Base-by-base conservation (phyloP, 2,888 invertebrate genomes). In the Drosophila nigritarsus region DNA sequence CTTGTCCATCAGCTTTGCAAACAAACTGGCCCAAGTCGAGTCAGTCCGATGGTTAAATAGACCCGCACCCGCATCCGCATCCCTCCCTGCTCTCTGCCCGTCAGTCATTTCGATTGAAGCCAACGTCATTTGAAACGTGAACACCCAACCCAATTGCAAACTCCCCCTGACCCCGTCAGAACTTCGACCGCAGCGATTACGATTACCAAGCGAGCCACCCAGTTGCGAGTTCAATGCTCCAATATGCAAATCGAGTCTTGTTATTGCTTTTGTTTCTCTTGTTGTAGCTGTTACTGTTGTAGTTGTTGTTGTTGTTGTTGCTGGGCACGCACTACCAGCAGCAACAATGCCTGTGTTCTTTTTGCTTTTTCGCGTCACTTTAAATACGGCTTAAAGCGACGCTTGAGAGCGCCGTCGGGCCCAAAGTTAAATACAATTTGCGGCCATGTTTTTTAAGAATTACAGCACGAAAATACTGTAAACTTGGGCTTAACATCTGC, bases 121-220 rank as follows among this genome's bases (percentile, higher is more conserved):
- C 71, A 75, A 65, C 77, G 85, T 82, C 88, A 89, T 85, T 78
- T 74, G 89, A 89, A 87, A 87, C 85, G 89, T 89, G 89, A 58
- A 54, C 67, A 64, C 85, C 72, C 65, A 80, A 36, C 78, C 77
- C 72, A 53, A 51, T 48, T 49, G 5, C 45, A n/a, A 24, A 29
- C 58, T 11, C 27, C 34, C 34, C 24, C 24, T 36, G 40, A 45
- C 56, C 51, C 29, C 38, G 15, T 30, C 55, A 29, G 50, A 62
- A 62, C 56, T 59, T 49, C 51, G 68, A 65, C 78, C 77, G 54
- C 78, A 73, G 62, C 78, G 77, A 78, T 80, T 76, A 80, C 78
- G 65, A 75, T 75, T 75, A 75, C 75, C 66, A 64, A 62, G 32
- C 48, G 73, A 66, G 54, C 73, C 65, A 73, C 66, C 73, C 74